Base-by-base conservation (phyloP, 1,140 invertebrate genomes). In the Plutomurus gul region DNA sequence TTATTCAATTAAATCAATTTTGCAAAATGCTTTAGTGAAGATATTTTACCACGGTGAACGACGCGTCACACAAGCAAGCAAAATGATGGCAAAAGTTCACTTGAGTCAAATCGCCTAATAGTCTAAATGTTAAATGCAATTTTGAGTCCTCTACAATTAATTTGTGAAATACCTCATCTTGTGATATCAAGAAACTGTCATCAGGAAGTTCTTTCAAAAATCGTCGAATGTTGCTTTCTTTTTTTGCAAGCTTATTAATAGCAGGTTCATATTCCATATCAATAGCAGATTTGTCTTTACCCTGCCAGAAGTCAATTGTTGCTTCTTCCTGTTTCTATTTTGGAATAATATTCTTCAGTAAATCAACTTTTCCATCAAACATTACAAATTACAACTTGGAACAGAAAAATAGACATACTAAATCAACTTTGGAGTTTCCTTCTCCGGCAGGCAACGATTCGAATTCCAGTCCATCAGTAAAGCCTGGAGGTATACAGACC, bases 231-330 rank as follows among this genome's bases (percentile, higher is more conserved):
- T 27, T 77, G 18, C 72, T 75, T 78, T 76, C 80, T 73, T 72
- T 76, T 51, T 78, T 78, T 5, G 73, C 49, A 20, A 75, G 20
- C 47, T 76, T 74, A 10, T 43, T 79, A 18, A 71, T 46, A 6
- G 36, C n/a, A 72, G 36, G 39, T 18, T 40, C 56, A 80, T 75
- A 75, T 13, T 76, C 36, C 40, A 71, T 39, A 11, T 76, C 22
- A 2, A 65, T 7, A 25, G 40, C 51, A 1, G 39, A 25, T 43
- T 76, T 81, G 13, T 33, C 22, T 73, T 73, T 39, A 3, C 73
- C 77, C 73, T 82, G 77, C 81, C 81, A 82, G 40, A 79, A 82
- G 20, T 82, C 72, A 16, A 76, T 13, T 27, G 22, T 10, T 2
- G 1, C 10, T 74, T 40, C 75, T 5, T 49, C 36, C 16, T 79